phyloP scores from a whole-genome alignment of 2,888 invertebrate genomes.

The Dinocampus coccinellae region DNA sequence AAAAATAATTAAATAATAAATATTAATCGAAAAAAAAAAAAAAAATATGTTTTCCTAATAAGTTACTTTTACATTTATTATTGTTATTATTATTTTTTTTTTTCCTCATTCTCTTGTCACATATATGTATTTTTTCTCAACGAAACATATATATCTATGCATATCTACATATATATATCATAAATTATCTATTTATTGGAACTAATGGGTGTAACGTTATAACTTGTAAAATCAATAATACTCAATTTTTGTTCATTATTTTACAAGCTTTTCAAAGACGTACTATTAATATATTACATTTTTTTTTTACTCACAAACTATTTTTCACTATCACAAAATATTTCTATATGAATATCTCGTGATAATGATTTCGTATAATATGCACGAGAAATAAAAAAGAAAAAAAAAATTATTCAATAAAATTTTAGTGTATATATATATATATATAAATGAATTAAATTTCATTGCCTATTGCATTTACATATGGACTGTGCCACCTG shows the following conservation, averaged over 20 bases:
- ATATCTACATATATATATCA: constrained; percentile 16
- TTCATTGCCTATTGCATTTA: constrained; percentile 64
- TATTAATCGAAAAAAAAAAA: background rate
- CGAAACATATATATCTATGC: constrained; percentile 4
- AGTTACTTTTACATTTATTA: too few relatives aligned
- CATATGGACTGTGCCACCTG: constrained; percentile 66
- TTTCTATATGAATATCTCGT: background rate
- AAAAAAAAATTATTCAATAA: background rate
- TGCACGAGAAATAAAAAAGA: background rate
- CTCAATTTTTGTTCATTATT: background rate
- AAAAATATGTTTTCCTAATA: background rate
- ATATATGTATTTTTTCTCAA: constrained; percentile 20
- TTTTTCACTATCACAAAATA: constrained; percentile 23
- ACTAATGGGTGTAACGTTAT: constrained; percentile 3
- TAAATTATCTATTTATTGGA: constrained; percentile 21
- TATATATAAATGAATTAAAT: constrained; percentile 51
- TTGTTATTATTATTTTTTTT: too few relatives aligned
- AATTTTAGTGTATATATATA: background rate
- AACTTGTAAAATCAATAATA: background rate
- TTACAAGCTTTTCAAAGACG: background rate
- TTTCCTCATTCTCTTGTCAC: background rate
- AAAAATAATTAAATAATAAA: background rate
- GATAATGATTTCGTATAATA: background rate
- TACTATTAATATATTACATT: background rate
- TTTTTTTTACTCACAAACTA: constrained; percentile 5